Conservation (phyloP, 1,140 invertebrate genomes). For the Drosophila kepulauana region DNA sequence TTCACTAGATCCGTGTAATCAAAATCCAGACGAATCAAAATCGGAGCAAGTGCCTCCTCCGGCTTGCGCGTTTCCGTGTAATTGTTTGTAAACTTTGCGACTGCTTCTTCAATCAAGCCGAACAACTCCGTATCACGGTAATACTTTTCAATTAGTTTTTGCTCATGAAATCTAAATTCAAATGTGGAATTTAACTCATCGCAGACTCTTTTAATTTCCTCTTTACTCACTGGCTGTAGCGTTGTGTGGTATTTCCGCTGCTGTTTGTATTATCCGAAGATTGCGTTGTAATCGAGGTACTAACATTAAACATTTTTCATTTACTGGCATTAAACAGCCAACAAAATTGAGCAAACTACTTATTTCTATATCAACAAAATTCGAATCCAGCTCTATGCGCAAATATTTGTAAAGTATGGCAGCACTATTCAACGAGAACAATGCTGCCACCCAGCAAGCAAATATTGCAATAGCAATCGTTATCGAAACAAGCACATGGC, state of each 20-base stretch:
- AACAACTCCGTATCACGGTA: constrained; percentile 57
- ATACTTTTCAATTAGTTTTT: constrained; percentile 64
- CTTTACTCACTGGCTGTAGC: constrained; percentile 60
- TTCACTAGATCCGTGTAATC: constrained; percentile 51
- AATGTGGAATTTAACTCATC: not conserved
- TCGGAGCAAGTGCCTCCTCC: constrained; percentile 65
- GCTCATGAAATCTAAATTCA: constrained; percentile 63
- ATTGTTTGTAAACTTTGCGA: constrained; percentile 47
- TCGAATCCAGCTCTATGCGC: constrained; percentile 13
- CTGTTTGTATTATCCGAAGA: constrained; percentile 1
- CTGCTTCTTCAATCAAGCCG: constrained; percentile 61
- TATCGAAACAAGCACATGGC: not conserved
- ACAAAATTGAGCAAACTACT: not conserved
- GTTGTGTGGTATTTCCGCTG: constrained; percentile 1
- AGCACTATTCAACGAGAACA: not conserved
- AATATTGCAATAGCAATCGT: constrained; percentile 5
- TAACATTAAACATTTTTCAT: constrained; percentile 58
- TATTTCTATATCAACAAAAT: not conserved
- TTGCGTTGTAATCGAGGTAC: constrained; percentile 30
- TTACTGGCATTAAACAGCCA: not conserved
- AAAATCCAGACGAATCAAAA: constrained; percentile 65
- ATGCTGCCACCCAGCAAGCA: not conserved
- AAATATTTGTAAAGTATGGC: constrained; percentile 9
- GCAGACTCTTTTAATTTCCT: no score
- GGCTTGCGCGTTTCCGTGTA: constrained; percentile 45